phyloP scores from a whole-genome alignment of 2,113 vertebrate species.

The Lepidothrix coronata region DNA sequence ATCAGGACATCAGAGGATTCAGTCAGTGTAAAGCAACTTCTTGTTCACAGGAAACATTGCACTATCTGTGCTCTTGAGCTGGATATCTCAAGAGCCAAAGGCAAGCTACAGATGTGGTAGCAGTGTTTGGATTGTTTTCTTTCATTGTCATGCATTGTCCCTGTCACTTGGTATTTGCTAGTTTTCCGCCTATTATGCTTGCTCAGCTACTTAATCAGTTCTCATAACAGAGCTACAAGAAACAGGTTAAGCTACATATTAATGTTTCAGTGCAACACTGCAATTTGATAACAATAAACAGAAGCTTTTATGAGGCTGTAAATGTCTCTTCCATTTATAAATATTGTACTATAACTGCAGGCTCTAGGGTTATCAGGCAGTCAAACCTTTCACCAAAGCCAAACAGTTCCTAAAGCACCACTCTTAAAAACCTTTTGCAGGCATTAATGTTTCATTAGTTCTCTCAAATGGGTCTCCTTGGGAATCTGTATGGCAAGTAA shows the following conservation, averaged over 20 bases:
- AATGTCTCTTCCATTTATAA: conserved; percentile 65
- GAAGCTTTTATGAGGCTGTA: conserved; percentile 61
- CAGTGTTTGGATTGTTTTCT: background rate
- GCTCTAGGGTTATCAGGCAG: conserved; percentile 60
- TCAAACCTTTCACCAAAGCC: conserved; percentile 62
- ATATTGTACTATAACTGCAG: conserved; percentile 61
- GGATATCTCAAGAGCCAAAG: background rate
- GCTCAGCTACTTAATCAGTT: conserved; percentile 2
- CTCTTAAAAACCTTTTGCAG: conserved; percentile 58
- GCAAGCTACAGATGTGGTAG: background rate
- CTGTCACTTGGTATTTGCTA: background rate
- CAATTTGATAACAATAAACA: conserved; percentile 67
- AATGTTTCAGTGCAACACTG: conserved; percentile 48
- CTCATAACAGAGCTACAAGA: background rate
- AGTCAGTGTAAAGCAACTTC: background rate
- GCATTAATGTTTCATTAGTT: conserved; percentile 65
- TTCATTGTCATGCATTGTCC: background rate
- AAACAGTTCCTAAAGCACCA: conserved; percentile 63
- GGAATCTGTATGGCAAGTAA: conserved; percentile 34
- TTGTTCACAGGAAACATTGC: background rate
- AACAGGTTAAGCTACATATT: conserved; percentile 48
- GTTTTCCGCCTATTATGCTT: background rate
- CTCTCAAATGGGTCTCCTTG: conserved; percentile 39
- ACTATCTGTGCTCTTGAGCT: background rate
- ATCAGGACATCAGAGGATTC: background rate